phyloP scores from a whole-genome alignment of 2,113 vertebrate species.

The Mesembrinibis cayennensis region DNA sequence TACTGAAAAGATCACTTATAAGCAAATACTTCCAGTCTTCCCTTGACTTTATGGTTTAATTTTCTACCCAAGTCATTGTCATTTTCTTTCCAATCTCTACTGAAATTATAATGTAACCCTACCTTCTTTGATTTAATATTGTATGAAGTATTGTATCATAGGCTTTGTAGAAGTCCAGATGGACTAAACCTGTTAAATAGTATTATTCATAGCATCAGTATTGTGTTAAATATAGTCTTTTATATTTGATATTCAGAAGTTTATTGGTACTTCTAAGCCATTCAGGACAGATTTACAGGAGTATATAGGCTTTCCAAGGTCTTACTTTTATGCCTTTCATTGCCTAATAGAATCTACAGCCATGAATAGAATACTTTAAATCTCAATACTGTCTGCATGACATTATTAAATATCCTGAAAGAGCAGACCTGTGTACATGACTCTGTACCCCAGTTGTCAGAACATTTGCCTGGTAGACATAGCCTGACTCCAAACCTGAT shows the following conservation, averaged over 20 bases:
- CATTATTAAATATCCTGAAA: neutral
- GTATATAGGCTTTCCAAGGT: neutral
- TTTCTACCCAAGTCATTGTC: neutral
- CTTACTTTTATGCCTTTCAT: neutral
- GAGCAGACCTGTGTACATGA: neutral
- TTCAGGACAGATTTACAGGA: neutral
- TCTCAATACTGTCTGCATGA: neutral
- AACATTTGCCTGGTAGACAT: neutral
- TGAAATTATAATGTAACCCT: neutral
- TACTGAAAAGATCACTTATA: neutral
- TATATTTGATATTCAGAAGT: neutral
- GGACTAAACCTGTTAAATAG: neutral
- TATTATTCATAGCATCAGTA: neutral
- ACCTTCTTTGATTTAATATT: neutral
- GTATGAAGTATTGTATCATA: neutral
- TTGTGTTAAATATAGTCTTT: neutral
- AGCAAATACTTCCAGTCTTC: neutral
- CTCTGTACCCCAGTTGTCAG: neutral
- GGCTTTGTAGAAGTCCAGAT: neutral
- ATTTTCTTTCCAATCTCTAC: neutral
- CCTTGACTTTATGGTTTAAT: neutral
- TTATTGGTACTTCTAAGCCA: neutral
- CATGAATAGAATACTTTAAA: neutral
- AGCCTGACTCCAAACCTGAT: neutral
- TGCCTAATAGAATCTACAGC: neutral